A percentile compares a stretch with the other conserved stretches of the same genome.
Evolutionary conservation across 2,888 invertebrate species (phyloP).

Genomic region (Phragmatobia fuliginosa): DNA sequence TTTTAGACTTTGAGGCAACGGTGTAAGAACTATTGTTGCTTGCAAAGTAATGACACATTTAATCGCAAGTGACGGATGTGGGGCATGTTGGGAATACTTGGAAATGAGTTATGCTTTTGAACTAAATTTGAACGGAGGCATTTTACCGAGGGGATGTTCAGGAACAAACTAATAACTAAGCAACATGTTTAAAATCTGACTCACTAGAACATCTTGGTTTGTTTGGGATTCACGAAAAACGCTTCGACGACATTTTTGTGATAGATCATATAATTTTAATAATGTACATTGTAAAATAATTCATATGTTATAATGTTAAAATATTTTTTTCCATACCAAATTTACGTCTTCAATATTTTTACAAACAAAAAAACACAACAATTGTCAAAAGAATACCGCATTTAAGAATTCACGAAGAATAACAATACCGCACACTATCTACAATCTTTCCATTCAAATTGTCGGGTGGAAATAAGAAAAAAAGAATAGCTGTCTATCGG

Average conservation of each 20-base stretch:
- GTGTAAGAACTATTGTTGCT: slow-evolving; percentile 24
- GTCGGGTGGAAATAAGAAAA: slow-evolving; percentile 46
- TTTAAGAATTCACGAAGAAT: slow-evolving; percentile 36
- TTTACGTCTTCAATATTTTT: background rate
- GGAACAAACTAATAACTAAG: background rate
- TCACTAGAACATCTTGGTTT: background rate
- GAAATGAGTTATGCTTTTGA: slow-evolving; percentile 33
- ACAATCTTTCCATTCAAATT: slow-evolving; percentile 53
- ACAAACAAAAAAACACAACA: slow-evolving; percentile 5
- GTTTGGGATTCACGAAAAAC: background rate
- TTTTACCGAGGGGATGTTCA: slow-evolving; percentile 7
- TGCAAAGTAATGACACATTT: slow-evolving; percentile 29
- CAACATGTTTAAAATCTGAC: background rate
- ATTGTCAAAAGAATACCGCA: slow-evolving; percentile 3
- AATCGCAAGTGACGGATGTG: slow-evolving; percentile 33
- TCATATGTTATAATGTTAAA: background rate
- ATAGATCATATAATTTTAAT: too few relatives aligned
- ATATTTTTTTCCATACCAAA: background rate
- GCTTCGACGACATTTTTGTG: too few relatives aligned
- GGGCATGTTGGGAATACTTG: slow-evolving; percentile 33
- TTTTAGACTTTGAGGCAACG: slow-evolving; percentile 22
- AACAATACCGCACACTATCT: slow-evolving; percentile 50
- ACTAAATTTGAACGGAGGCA: slow-evolving; percentile 12
- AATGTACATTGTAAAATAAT: background rate
- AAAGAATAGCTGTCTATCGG: slow-evolving; percentile 53